Percentiles rank a stretch among this genome's conserved stretches.
Evolutionary conservation across 2,888 invertebrate species (phyloP).

Genomic region (Acrobasis consociella): DNA sequence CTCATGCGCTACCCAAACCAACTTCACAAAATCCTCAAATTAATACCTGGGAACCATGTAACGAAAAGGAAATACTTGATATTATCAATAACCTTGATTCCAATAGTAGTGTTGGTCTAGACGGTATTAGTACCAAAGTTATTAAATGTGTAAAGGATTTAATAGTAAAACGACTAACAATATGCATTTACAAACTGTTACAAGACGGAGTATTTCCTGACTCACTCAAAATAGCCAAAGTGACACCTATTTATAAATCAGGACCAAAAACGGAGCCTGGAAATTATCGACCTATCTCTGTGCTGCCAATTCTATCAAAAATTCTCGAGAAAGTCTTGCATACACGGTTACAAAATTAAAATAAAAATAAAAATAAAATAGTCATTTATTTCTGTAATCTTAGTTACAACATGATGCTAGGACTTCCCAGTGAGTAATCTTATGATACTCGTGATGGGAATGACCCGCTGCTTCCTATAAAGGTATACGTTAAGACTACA

Average conservation of each 20-base stretch:
- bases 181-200: neutral
- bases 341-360: neutral
- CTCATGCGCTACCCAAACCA: slow-evolving; percentile 4
- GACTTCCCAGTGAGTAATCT: no score
- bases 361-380: no score
- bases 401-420: no score
- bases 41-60: neutral
- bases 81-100: neutral
- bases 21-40: neutral
- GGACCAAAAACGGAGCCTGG: slow-evolving; percentile 1
- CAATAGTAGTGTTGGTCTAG: neutral
- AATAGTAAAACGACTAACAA: neutral
- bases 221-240: no score
- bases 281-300: neutral
- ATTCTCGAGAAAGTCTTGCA: neutral
- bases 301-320: slow-evolving; percentile 1
- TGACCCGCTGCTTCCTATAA: no score
- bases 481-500: no score
- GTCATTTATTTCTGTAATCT: no score
- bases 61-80: slow-evolving; percentile 6
- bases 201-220: neutral
- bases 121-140: neutral
- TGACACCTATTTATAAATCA: neutral
- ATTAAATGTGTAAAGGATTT: neutral
- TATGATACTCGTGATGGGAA: no score